phyloP scores from a whole-genome alignment of 2,888 invertebrate species.

The Pharmacophagus antenor region DNA sequence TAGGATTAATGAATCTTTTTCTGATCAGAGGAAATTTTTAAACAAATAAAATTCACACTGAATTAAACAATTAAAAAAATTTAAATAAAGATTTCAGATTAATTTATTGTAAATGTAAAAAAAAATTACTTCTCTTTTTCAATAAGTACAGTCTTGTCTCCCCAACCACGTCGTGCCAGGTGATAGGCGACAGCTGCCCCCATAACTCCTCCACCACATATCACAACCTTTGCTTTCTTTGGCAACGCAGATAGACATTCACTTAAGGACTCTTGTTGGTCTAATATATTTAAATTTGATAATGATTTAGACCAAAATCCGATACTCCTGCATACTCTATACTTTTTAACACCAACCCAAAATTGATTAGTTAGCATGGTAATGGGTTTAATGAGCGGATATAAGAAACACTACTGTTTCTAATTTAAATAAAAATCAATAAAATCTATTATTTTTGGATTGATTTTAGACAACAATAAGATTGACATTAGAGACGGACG shows the following conservation, averaged over 20 bases:
- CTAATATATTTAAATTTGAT: slow-evolving; percentile 54
- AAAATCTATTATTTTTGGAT: slow-evolving; percentile 37
- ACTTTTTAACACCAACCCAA: slow-evolving; percentile 38
- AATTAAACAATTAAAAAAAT: too few species aligned
- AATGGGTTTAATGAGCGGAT: slow-evolving; percentile 39
- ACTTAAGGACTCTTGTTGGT: slow-evolving; percentile 57
- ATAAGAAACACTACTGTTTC: slow-evolving; percentile 34
- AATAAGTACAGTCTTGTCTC: slow-evolving; percentile 88
- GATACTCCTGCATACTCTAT: slow-evolving; percentile 36
- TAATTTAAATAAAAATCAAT: slow-evolving; percentile 37
- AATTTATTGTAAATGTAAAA: not conserved
- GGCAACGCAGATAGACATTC: slow-evolving; percentile 60
- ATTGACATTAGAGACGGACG: not conserved
- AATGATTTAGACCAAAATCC: slow-evolving; percentile 42
- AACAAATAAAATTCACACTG: too few species aligned
- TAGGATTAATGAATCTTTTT: too few species aligned
- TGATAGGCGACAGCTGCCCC: slow-evolving; percentile 96
- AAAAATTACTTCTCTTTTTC: slow-evolving; percentile 89
- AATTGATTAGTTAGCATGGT: slow-evolving; percentile 48
- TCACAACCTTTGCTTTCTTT: slow-evolving; percentile 85
- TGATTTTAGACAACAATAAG: slow-evolving; percentile 35
- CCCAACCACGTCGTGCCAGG: slow-evolving; percentile 91
- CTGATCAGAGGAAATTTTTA: too few species aligned
- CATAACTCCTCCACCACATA: slow-evolving; percentile 96
- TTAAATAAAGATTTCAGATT: too few species aligned